Conservation (phyloP, 2,797 vertebrate genomes). For the Parotocinclus haroldoi region DNA sequence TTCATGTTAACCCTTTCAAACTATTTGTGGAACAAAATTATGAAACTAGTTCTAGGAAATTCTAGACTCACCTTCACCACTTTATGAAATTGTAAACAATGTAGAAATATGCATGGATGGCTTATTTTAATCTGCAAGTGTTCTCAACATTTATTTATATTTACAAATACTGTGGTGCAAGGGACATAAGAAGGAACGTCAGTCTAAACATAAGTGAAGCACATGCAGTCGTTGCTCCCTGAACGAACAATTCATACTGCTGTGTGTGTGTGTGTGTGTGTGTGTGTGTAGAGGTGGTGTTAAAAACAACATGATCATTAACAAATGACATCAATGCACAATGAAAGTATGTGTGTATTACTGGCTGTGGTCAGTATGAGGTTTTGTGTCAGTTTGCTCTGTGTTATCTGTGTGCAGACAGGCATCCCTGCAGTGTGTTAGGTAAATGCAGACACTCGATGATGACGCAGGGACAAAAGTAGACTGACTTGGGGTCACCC, state of each 20-base stretch:
- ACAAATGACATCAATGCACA: slow-evolving; percentile 27
- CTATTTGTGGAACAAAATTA: too few species aligned
- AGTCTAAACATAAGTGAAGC: too few species aligned
- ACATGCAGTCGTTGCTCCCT: too few species aligned
- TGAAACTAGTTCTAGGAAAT: too few species aligned
- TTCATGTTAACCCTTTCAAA: too few species aligned
- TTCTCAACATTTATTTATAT: too few species aligned
- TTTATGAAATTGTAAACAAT: too few species aligned
- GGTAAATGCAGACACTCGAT: slow-evolving; percentile 62
- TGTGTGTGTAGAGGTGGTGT: background rate
- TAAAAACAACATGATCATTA: background rate
- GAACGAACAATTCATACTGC: background rate
- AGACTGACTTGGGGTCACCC: slow-evolving; percentile 30
- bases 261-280: background rate
- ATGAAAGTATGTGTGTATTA: slow-evolving; percentile 12
- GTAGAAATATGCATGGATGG: too few species aligned
- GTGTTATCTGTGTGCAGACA: slow-evolving; percentile 72
- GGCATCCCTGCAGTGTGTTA: slow-evolving; percentile 51
- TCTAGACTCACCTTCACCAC: too few species aligned
- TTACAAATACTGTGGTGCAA: too few species aligned
- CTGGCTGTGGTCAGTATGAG: slow-evolving; percentile 1
- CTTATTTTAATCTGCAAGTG: too few species aligned
- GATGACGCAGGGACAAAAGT: slow-evolving; percentile 65
- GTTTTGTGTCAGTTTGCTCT: slow-evolving; percentile 40
- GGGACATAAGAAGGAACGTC: too few species aligned